These are phyloP conservation scores for Anoplolepis gracilipes DNA, from an alignment of 1,140 invertebrate species.

Conservation along the genomic window DNA sequence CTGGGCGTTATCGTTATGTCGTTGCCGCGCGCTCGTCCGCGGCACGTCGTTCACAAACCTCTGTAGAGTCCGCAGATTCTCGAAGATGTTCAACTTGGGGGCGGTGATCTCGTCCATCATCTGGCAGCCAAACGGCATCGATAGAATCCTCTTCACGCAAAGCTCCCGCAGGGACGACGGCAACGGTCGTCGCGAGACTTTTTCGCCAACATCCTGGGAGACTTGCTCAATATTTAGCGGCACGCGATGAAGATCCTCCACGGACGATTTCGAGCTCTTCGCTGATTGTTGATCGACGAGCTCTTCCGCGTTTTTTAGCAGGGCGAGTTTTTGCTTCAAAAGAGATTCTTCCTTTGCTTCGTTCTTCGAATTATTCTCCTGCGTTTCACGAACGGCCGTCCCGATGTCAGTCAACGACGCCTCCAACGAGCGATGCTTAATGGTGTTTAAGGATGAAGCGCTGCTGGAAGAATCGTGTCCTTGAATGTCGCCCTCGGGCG, in stretches of 20 bases:
- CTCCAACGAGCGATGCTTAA: constrained; percentile 83
- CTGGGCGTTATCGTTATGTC: constrained; percentile 7
- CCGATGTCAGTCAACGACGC: constrained; percentile 80
- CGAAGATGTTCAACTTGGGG: constrained; percentile 87
- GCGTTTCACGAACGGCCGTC: constrained; percentile 77
- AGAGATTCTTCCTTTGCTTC: constrained; percentile 52
- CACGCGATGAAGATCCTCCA: constrained; percentile 76
- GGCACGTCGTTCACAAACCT: constrained; percentile 68
- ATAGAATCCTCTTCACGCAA: constrained; percentile 88
- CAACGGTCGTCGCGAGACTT: constrained; percentile 63
- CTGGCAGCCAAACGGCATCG: constrained; percentile 88
- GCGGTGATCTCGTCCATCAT: constrained; percentile 89
- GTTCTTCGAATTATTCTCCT: constrained; percentile 42
- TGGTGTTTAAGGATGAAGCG: constrained; percentile 86
- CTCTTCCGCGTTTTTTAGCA: constrained; percentile 60
- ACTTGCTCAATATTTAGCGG: constrained; percentile 25
- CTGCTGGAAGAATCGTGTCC: constrained; percentile 84
- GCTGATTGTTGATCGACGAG: background rate
- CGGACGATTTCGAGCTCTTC: constrained; percentile 67
- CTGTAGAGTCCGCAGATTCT: constrained; percentile 79
- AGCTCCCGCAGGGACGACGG: constrained; percentile 85
- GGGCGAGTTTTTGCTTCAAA: constrained; percentile 64
- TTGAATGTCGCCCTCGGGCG: constrained; percentile 65
- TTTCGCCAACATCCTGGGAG: constrained; percentile 19
- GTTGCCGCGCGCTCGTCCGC: background rate